These are phyloP conservation scores for Archocentrus centrarchus DNA, from an alignment of 2,113 vertebrate genomes.

Conservation along the genomic window DNA sequence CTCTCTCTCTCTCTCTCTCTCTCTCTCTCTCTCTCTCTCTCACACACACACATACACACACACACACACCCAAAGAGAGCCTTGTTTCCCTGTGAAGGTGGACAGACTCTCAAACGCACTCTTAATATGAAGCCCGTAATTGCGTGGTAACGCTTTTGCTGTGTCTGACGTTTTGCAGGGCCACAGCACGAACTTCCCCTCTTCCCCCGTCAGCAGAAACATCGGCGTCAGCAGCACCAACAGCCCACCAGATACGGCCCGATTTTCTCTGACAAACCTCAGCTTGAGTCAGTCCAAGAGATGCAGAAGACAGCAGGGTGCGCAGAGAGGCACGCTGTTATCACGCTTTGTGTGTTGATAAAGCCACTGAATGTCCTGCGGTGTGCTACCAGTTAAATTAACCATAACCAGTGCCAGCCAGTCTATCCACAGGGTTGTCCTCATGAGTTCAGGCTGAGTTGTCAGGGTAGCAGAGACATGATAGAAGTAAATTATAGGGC, in stretches of 20 bases:
- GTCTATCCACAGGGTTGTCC: conserved; percentile 14
- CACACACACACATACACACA: conserved; percentile 65
- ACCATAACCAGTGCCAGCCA: neutral
- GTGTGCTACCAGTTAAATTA: conserved; percentile 25
- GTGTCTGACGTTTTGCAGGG: conserved; percentile 86
- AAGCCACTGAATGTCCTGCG: conserved; percentile 18
- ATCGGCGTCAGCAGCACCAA: conserved; percentile 33
- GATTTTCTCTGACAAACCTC: neutral
- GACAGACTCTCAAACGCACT: neutral
- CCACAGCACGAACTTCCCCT: conserved; percentile 40
- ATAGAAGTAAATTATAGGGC: neutral
- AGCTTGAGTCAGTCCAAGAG: neutral
- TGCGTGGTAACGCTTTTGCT: conserved; percentile 87
- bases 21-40: no score
- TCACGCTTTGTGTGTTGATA: conserved; percentile 25
- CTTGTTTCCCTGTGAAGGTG: neutral
- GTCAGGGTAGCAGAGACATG: neutral
- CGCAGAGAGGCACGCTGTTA: conserved; percentile 5
- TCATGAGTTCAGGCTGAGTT: neutral
- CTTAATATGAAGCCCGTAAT: conserved; percentile 86
- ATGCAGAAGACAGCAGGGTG: neutral
- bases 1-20: conserved; percentile 1
- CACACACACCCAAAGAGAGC: conserved; percentile 6
- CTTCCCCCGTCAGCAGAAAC: neutral
- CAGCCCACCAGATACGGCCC: conserved; percentile 2